These are phyloP conservation scores for Hyla sarda DNA, from an alignment of 2,113 vertebrate species.

Conservation along the genomic window DNA sequence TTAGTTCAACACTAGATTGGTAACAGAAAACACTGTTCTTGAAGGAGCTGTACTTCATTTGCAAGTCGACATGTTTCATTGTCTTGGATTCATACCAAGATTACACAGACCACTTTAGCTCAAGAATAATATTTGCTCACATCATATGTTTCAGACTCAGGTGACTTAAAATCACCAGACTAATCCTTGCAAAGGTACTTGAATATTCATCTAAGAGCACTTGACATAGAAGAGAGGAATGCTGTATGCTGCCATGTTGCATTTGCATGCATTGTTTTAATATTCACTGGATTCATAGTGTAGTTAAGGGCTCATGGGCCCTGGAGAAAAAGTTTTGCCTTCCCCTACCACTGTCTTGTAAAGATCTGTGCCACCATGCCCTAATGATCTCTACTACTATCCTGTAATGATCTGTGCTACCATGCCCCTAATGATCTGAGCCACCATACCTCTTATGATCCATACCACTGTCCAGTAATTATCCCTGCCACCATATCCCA, in stretches of 20 bases:
- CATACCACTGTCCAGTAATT: too few species aligned
- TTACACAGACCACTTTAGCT: neutral
- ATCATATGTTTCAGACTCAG: neutral
- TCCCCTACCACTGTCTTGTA: too few species aligned
- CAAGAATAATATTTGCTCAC: slow-evolving; percentile 1
- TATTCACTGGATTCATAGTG: neutral
- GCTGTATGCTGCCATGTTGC: too few species aligned
- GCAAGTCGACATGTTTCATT: neutral
- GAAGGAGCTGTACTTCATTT: slow-evolving; percentile 2
- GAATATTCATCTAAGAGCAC: neutral
- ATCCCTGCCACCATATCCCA: too few species aligned
- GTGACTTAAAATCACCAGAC: neutral
- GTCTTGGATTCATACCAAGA: neutral
- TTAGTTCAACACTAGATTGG: neutral
- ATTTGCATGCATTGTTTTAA: neutral
- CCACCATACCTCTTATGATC: too few species aligned
- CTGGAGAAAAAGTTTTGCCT: too few species aligned
- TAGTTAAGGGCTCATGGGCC: too few species aligned
- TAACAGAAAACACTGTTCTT: slow-evolving; percentile 1
- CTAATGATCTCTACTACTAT: too few species aligned
- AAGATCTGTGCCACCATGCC: too few species aligned
- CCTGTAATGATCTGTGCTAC: too few species aligned
- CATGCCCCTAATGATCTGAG: too few species aligned
- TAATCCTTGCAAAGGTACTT: neutral
- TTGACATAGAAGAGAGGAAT: neutral